Base-by-base conservation (phyloP, 2,888 invertebrate genomes). In the Melieria crassipennis region DNA sequence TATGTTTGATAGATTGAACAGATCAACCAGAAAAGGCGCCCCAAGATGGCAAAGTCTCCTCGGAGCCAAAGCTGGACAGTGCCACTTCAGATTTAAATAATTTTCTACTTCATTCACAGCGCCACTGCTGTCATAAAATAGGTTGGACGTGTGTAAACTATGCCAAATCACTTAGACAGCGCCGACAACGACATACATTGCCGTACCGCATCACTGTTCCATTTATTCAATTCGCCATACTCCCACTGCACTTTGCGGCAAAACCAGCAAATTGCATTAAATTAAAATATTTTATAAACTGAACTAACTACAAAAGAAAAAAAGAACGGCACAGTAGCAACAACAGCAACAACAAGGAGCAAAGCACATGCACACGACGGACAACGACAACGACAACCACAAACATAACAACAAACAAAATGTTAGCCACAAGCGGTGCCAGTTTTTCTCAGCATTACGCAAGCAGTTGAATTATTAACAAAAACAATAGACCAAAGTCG, bases 241-340 rank as follows among this genome's bases (percentile, higher is more conserved):
- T 48, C 58, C 42, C 7, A 52, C 60, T n/a, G 5, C 46, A 11
- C 66, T 50, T 50, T 42, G n/a, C 30, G 30, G 30, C 30, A 30
- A 30, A 30, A 52, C 62, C 56, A 56, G 16, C 61, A 61, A 69
- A 69, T 69, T 69, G 61, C 55, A 69, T 69, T 69, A 55, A 55
- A 69, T 69, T 69, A 69, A 62, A 69, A 62, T 62, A 56, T 61
- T 46, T 56, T 60, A 30, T 30, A 30, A 30, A 30, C 30, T 30
- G 1, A 30, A 30, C 30, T 30, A 30, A 30, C 30, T 30, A 30
- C 30, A 30, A 30, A 3, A 30, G 30, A 60, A 42, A 67, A 42
- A 16, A 16, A 3, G 58, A 55, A 55, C 55, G 9, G 55, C 57
- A n/a, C 30, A 6, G 42, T 1, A 3, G 56, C 13, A 56, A 56